Base-by-base conservation (phyloP, 2,888 invertebrate genomes). In the Aromia moschata region DNA sequence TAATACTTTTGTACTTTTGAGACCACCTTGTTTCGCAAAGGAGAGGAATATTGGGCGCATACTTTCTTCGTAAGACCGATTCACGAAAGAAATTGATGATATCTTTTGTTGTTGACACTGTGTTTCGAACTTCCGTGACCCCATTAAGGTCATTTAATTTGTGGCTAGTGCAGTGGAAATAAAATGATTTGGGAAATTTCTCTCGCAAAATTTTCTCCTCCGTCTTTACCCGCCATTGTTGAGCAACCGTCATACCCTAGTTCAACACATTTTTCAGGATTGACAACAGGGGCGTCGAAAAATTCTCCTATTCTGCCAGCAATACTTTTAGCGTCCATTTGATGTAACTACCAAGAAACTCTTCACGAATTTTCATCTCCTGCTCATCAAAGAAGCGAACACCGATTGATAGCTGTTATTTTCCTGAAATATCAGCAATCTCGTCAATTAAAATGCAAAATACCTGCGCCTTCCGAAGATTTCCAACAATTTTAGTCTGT, bases 171-270 rank as follows among this genome's bases (percentile, higher is more conserved):
- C 31, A 53, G 11, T 20, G 43, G 30, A 53, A 53, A 43, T 25
- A 53, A 12, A 53, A 11, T 37, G 11, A 66, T 56, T 53, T 60
- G 17, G 62, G 45, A 54, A 73, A 72, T 44, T 70, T 65, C 49
- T 71, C 46, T 41, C 58, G 45, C n/a, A 73, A 20, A 41, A 69
- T 67, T 51, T 55, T 46, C 60, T 73, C 72, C 74, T 57, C 59
- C 58, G n/a, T 62, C 64, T 56, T 70, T 66, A 36, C 71, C 72
- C 12, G 71, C 56, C 72, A 76, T 72, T 10, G 70, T 68, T 12
- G 67, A 60, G 57, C 70, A 71, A 9, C 72, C 70, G 54, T 75
- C 72, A 51, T 60, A 73, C 3, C 72, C 71, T 56, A 61, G 62
- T n/a, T 70, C 69, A 17, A 73, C 65, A 53, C 62, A 72, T 25